Evolutionary conservation across 1,140 invertebrate genomes (phyloP).

Genomic region (Apocrypta bakeri): DNA sequence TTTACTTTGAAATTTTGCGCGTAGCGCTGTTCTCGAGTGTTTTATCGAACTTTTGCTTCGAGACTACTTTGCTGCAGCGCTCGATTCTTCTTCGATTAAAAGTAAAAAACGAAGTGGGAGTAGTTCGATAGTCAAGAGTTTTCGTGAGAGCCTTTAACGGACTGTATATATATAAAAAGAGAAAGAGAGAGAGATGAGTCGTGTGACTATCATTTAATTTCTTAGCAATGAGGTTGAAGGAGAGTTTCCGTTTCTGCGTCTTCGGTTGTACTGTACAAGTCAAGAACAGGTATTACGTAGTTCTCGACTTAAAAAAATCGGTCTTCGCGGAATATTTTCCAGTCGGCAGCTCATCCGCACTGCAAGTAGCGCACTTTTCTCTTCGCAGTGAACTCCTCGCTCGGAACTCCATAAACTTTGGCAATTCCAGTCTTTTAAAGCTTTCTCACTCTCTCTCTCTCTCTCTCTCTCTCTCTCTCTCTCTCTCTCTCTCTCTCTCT

Average conservation of each 20-base stretch:
- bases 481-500: not conserved
- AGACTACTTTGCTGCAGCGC: not conserved
- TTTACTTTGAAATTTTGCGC: too few species aligned
- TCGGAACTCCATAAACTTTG: slow-evolving; percentile 9
- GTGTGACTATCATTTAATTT: not conserved
- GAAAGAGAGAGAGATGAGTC: too few species aligned
- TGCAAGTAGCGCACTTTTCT: not conserved
- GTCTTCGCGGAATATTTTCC: not conserved
- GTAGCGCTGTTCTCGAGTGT: too few species aligned
- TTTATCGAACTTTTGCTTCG: not conserved
- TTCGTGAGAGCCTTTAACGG: too few species aligned
- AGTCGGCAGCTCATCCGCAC: too few species aligned
- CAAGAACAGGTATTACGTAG: slow-evolving; percentile 6
- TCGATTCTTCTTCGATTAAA: not conserved
- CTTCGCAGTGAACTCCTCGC: not conserved
- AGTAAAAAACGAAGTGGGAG: too few species aligned
- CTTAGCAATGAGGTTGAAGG: not conserved
- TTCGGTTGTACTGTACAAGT: not conserved
- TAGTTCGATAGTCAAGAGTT: too few species aligned
- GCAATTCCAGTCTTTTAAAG: slow-evolving; percentile 53
- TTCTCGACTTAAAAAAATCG: slow-evolving; percentile 17
- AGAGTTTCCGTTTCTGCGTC: not conserved
- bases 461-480: too few species aligned
- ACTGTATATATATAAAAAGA: too few species aligned
- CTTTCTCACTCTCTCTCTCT: not conserved